A percentile compares a stretch with the other conserved stretches of the same genome.
Evolutionary conservation across 2,113 vertebrate species (phyloP).

Genomic region (Coturnix japonica): DNA sequence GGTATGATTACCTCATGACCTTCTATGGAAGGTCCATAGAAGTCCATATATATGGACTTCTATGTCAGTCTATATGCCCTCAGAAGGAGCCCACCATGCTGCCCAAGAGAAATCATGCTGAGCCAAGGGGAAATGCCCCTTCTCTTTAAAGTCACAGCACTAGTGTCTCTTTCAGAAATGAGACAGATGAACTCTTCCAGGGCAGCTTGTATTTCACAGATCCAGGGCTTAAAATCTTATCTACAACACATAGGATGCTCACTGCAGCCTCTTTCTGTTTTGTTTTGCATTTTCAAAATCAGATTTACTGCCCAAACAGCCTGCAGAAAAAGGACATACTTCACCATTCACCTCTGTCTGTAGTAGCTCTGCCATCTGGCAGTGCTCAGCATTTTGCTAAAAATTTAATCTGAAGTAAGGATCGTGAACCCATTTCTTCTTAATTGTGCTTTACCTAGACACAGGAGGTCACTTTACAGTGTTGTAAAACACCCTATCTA

Average conservation of each 20-base stretch:
- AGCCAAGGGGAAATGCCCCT: not conserved
- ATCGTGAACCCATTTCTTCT: not conserved
- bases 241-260: not conserved
- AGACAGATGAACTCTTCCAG: not conserved
- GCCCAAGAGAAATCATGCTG: not conserved
- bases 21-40: too few species aligned
- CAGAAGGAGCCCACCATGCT: not conserved
- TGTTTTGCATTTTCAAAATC: not conserved
- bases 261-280: not conserved
- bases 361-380: constrained; percentile 19
- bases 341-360: not conserved
- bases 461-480: not conserved
- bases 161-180: not conserved
- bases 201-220: not conserved
- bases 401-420: constrained; percentile 1
- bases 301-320: not conserved
- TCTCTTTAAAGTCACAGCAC: not conserved
- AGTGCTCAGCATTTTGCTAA: not conserved
- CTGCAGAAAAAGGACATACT: not conserved
- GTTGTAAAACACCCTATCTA: not conserved
- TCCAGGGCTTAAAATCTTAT: not conserved
- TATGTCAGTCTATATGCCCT: not conserved
- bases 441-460: not conserved
- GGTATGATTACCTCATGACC: not conserved
- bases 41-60: too few species aligned